Evolutionary conservation across 2,113 vertebrate species (phyloP), one percentile per base, ranked within the genome.

Genomic region (Heterochromis multidens): DNA sequence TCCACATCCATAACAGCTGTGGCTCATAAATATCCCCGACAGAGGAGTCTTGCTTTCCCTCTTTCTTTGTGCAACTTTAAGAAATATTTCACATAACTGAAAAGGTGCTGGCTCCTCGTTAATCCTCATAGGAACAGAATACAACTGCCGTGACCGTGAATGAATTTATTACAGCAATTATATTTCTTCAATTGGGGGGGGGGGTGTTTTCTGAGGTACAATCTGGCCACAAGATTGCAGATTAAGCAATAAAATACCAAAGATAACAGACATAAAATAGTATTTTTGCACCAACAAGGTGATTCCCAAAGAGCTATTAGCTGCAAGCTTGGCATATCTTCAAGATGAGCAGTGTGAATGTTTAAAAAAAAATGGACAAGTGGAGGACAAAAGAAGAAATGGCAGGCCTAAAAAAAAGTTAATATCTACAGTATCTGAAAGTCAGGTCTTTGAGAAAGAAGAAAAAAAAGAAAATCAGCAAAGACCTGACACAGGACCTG

Each of bases 1-100:
- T 14, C 0, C 43, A 59, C 49, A 49, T 63, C 14, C 11, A 21
- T 74, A 77, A 58, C 93, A 94, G 89, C 89, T 92, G 90, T 13
- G 76, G 43, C 23, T 76, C 79, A 86, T 93, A 91, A 88, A 91
- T 80, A 54, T 79, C 62, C 13, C 27, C 3, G 19, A 65, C 78
- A 81, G 21, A 21, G 13, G 13, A 37, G 29, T 7, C 13, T 62
- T 79, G 77, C 78, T 81, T 74, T 65, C 40, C 35, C 11, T 25
- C 6, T 43, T 40, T 82, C 40, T 82, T 77, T 83, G 40, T 72
- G 11, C 5, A 79, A 65, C 82, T 77, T 21, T 43, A 12, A 79
- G 85, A 86, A 78, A 81, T 78, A 11, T 5, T 81, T 84, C 37
- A 31, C 82, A 46, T 52, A 61, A 54, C 11, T 2, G 56, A 23